Conservation (phyloP, 35 echinoderm and acorn worm genomes). For the Heliocidaris erythrogramma region DNA sequence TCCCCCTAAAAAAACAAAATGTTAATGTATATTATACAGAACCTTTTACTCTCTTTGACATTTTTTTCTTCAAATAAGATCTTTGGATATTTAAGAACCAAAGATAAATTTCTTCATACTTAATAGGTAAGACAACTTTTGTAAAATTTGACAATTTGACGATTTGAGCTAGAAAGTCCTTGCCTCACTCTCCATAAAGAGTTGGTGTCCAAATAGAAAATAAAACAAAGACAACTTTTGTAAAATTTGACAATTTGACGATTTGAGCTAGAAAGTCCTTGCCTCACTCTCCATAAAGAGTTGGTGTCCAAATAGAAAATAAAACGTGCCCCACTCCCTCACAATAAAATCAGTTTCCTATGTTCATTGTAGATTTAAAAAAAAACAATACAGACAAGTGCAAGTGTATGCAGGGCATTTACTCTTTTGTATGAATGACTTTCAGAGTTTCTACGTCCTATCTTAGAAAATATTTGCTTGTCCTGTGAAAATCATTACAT, state of each 20-base stretch:
- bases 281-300: neutral
- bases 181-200: neutral
- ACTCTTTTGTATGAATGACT: neutral
- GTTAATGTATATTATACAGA: too few relatives aligned
- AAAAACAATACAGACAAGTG: neutral
- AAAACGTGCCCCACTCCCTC: neutral
- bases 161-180: neutral
- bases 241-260: neutral
- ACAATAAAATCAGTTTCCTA: neutral
- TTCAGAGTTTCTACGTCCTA: neutral
- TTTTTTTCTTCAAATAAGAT: neutral
- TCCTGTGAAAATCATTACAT: neutral
- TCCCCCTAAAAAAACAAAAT: too few relatives aligned
- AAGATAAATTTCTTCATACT: neutral
- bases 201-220: neutral
- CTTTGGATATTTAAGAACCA: neutral
- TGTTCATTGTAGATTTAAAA: neutral
- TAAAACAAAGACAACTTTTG: neutral
- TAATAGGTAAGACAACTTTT: neutral
- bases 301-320: neutral
- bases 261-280: neutral
- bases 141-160: neutral
- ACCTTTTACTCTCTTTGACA: neutral
- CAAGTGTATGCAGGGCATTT: neutral
- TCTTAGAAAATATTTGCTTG: neutral